These are phyloP conservation scores for Macrobrachium rosenbergii DNA, from an alignment of 1,140 invertebrate genomes.

Conservation along the genomic window DNA sequence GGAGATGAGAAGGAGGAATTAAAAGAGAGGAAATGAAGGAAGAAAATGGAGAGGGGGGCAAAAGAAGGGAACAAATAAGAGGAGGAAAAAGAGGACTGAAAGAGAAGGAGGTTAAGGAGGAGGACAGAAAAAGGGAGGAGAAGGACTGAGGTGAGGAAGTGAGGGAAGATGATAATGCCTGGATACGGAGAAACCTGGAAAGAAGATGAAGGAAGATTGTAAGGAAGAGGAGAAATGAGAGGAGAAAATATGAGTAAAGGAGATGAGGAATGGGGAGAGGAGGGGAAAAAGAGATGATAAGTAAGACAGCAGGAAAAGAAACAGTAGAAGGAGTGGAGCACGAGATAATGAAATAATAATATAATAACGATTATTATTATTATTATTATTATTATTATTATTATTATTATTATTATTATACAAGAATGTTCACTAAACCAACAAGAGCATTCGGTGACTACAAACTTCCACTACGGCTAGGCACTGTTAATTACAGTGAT, in stretches of 20 bases:
- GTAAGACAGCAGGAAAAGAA: background rate
- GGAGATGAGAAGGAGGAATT: background rate
- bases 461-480: too few species aligned
- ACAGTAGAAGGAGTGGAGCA: background rate
- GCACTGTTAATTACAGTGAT: too few species aligned
- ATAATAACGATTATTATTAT: too few species aligned
- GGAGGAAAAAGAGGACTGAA: background rate
- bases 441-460: too few species aligned
- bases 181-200: background rate
- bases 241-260: background rate
- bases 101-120: background rate
- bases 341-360: background rate
- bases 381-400: too few species aligned
- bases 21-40: background rate
- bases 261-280: background rate
- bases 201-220: background rate
- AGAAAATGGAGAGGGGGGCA: background rate
- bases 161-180: too few species aligned
- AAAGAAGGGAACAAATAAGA: background rate
- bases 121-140: background rate
- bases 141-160: conserved; percentile 1
- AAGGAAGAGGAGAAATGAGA: background rate
- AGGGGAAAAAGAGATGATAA: conserved; percentile 24
- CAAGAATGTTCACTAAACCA: too few species aligned
- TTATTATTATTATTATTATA: too few species aligned